Base-by-base conservation (phyloP, 2,797 vertebrate species). In the Sebastes cheni region DNA sequence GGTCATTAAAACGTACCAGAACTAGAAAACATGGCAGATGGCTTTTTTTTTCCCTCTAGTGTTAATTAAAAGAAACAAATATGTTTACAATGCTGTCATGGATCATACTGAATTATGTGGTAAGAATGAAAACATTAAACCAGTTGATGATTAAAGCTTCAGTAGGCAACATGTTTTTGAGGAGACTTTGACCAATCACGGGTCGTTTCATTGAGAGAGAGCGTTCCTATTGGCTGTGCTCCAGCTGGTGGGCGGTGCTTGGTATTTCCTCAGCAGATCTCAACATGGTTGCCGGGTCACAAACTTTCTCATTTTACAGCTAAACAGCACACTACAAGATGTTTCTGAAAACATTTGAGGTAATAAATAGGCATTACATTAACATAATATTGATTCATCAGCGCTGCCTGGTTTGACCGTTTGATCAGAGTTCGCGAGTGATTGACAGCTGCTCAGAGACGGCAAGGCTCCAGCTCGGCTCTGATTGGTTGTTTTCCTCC, bases 41-140 rank as follows among this genome's bases (percentile, higher is more conserved):
- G 39, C 32, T n/a, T 76, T 80, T 12, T 12, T 58, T 75, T 50
- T 14, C 4, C 67, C 10, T 73, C 22, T 22, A 70, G 29, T 55
- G 36, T 85, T 46, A 68, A 79, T 79, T 56, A 64, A 83, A 68
- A 79, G 83, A 78, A 81, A 86, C 56, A 87, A 87, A 87, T 77
- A 72, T 80, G 75, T 77, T 86, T 73, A 84, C 32, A 65, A 32
- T 72, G 61, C 34, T 34, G 58, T 59, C 23, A 72, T 66, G 46
- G 39, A 69, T 84, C 20, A 46, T 2, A 20, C 5, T 60, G 36
- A 73, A 78, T 74, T 29, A 68, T 52, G 50, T 72, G 25, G 18
- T 78, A 34, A 25, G 27, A 39, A 34, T 60, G 23, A 27, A 50
- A 72, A 61, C 65, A 75, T 61, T 46, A 62, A 79, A 77, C 25